Conservation (phyloP, 2,888 invertebrate species). For the Calliopum simillimum region DNA sequence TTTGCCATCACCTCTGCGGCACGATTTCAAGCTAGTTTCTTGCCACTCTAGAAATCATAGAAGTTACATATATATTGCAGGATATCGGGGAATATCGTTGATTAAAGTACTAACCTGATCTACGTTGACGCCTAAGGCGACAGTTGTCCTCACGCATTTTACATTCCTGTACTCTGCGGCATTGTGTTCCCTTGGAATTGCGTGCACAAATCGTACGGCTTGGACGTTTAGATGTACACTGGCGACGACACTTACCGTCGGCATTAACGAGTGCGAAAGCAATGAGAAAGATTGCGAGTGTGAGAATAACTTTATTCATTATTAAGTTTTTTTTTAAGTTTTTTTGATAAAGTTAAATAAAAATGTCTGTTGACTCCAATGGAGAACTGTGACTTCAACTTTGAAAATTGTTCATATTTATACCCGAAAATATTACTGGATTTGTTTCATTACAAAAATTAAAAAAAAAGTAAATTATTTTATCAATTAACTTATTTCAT, state of each 20-base stretch:
- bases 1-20: slow-evolving; percentile 36
- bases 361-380: too few species aligned
- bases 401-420: too few species aligned
- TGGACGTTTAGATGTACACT: slow-evolving; percentile 44
- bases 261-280: slow-evolving; percentile 33
- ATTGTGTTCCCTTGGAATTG: slow-evolving; percentile 42
- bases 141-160: slow-evolving; percentile 54
- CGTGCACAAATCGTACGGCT: slow-evolving; percentile 47
- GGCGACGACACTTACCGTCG: slow-evolving; percentile 27
- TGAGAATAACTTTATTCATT: slow-evolving; percentile 38
- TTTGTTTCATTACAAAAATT: too few species aligned
- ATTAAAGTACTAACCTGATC: neutral
- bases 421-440: too few species aligned
- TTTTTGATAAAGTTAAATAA: too few species aligned
- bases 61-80: too few species aligned
- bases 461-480: too few species aligned
- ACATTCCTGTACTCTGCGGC: slow-evolving; percentile 50
- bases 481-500: too few species aligned
- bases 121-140: neutral
- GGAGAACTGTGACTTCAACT: too few species aligned
- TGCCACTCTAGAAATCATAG: too few species aligned
- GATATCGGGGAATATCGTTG: too few species aligned
- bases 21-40: slow-evolving; percentile 3
- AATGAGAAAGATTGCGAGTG: slow-evolving; percentile 22
- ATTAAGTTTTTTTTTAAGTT: neutral